Base-by-base conservation (phyloP, 1,140 invertebrate species). In the Drosophila nasuta region DNA sequence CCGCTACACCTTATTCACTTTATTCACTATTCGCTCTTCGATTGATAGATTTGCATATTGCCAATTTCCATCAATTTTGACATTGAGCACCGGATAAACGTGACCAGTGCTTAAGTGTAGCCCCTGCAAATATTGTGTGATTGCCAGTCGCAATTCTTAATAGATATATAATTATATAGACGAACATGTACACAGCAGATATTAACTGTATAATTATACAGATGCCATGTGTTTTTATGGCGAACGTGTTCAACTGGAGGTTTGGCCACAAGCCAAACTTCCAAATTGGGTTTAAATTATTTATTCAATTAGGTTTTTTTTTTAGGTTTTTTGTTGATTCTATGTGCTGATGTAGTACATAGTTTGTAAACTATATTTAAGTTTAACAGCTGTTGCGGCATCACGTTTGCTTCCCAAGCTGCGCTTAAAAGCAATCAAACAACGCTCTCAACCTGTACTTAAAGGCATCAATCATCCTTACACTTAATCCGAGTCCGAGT, bases 1-100 rank as follows among this genome's bases (percentile, higher is more conserved):
- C 30, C 54, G 33, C 54, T 15, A 56, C 2, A 54, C n/a, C 3
- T n/a, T 52, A 15, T 51, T 28, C n/a, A 17, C n/a, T 56, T 13
- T 35, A 38, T 56, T 33, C 52, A 17, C 6, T 43, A 6, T 58
- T 10, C 6, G 7, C 33, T 2, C 38, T 59, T 46, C 11, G 33
- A 46, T 28, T 33, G 45, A 25, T 28, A 33, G 2, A 71, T 82
- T 82, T 82, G 66, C 79, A 82, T 82, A 25, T 25, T 25, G 20
- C 20, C 20, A 78, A 67, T 75, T 64, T 75, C 15, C 62, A 43
- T 45, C 1, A 2, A 66, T 64, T 81, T 77, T 81, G 58, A 63
- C 78, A 73, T 74, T 77, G 74, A 66, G 65, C 66, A 78, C 75
- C 75, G 71, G 80, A 82, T 71, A 82, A 82, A 78, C 80, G 80